These are phyloP conservation scores for Ciconia maguari DNA, from an alignment of 2,113 vertebrate species.

Conservation along the genomic window DNA sequence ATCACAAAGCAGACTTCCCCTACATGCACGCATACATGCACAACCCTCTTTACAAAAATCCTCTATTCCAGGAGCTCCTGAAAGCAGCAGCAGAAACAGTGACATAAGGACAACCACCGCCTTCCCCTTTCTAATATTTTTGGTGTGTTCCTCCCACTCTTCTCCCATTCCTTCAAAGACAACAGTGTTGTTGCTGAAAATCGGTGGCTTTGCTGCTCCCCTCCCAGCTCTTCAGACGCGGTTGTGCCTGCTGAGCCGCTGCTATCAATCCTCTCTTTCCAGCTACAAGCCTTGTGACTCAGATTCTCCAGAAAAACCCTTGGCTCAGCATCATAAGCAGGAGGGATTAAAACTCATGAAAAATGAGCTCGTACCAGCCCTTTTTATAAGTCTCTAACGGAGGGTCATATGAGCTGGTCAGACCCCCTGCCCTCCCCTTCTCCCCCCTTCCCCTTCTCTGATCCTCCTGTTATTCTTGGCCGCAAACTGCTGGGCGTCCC, in stretches of 20 bases:
- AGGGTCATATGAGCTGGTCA: conserved; percentile 35
- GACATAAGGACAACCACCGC: background rate
- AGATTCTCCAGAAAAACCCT: conserved; percentile 59
- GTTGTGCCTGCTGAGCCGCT: conserved; percentile 2
- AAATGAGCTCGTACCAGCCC: conserved; percentile 43
- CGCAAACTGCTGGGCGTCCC: background rate
- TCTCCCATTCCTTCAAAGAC: background rate
- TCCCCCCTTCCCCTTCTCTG: background rate
- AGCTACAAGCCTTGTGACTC: conserved; percentile 59
- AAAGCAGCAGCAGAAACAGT: background rate
- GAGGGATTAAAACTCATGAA: conserved; percentile 52
- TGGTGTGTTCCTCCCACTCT: background rate
- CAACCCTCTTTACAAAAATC: background rate
- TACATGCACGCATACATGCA: background rate
- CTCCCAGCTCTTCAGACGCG: background rate
- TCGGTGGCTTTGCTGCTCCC: background rate
- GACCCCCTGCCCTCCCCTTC: background rate
- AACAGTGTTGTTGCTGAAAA: conserved; percentile 24
- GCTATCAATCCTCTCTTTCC: conserved; percentile 18
- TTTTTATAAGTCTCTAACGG: conserved; percentile 13
- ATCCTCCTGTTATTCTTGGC: conserved; percentile 62
- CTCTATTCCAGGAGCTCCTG: background rate
- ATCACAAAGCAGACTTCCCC: background rate
- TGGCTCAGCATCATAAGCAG: conserved; percentile 52
- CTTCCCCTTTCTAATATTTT: background rate